Percentiles rank a stretch among this genome's conserved stretches.
Conservation (phyloP, 2,888 invertebrate genomes). For the Clostera curtula region DNA sequence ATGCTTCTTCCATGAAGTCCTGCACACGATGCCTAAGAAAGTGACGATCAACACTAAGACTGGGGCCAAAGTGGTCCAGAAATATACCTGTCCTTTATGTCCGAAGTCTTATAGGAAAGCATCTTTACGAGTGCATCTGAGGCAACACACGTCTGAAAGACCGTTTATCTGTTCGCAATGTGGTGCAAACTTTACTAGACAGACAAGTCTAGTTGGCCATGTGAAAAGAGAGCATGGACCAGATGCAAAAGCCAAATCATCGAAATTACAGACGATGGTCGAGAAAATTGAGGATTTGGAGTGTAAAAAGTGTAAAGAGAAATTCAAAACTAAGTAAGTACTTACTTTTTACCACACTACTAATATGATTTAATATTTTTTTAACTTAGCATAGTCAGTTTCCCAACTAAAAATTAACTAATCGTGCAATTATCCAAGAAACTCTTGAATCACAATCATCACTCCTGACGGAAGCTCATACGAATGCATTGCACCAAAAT, state of each 20-base stretch:
- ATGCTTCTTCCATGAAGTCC: conserved; percentile 81
- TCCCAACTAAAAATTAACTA: too few relatives aligned
- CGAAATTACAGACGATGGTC: conserved; percentile 18
- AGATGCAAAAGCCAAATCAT: conserved; percentile 17
- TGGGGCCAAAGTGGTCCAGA: conserved; percentile 43
- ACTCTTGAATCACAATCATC: too few relatives aligned
- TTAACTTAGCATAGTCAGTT: conserved; percentile 7
- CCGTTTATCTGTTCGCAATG: conserved; percentile 80
- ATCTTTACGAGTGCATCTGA: conserved; percentile 80
- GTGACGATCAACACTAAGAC: conserved; percentile 32
- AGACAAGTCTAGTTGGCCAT: conserved; percentile 79
- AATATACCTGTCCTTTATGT: conserved; percentile 81
- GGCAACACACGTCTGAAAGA: conserved; percentile 83
- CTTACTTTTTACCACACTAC: neutral
- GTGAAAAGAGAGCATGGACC: conserved; percentile 65
- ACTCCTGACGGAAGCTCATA: conserved; percentile 23
- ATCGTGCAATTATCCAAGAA: too few relatives aligned
- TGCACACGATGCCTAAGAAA: conserved; percentile 72
- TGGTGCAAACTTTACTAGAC: conserved; percentile 77
- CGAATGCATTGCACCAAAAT: conserved; percentile 33
- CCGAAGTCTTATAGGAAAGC: conserved; percentile 77
- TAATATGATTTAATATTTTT: too few relatives aligned
- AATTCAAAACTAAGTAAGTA: conserved; percentile 42
- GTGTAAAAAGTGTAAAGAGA: conserved; percentile 39
- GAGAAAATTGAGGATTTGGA: conserved; percentile 26